These are phyloP conservation scores for Lamellibrachia columna DNA, from an alignment of 2,888 invertebrate species.

Conservation along the genomic window DNA sequence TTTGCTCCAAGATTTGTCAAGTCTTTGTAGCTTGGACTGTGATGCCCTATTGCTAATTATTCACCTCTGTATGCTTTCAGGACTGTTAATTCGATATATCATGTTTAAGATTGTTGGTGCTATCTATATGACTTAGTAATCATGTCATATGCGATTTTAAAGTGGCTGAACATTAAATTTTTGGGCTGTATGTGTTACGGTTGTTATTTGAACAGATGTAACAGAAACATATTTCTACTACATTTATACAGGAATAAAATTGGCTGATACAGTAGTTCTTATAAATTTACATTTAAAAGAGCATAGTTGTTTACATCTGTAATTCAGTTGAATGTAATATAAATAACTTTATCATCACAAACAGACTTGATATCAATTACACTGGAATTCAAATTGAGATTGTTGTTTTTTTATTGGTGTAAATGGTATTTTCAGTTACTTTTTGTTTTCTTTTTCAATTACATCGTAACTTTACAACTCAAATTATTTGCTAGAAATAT, in stretches of 20 bases:
- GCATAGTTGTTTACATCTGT: not conserved
- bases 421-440: too few relatives aligned
- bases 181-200: not conserved
- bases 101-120: not conserved
- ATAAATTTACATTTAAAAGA: not conserved
- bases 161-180: not conserved
- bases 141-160: not conserved
- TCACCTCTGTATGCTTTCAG: too few relatives aligned
- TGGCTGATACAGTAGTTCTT: not conserved
- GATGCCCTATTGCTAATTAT: not conserved
- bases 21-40: not conserved
- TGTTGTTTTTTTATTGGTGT: too few relatives aligned
- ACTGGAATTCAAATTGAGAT: too few relatives aligned
- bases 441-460: too few relatives aligned
- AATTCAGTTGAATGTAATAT: not conserved
- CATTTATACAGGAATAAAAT: too few relatives aligned
- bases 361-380: not conserved
- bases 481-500: too few relatives aligned
- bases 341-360: not conserved
- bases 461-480: too few relatives aligned
- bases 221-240: not conserved
- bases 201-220: not conserved
- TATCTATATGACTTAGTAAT: not conserved
- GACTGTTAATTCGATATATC: not conserved
- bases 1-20: not conserved